phyloP scores from a whole-genome alignment of 2,113 vertebrate species.

The Hippocampus mohnikei region DNA sequence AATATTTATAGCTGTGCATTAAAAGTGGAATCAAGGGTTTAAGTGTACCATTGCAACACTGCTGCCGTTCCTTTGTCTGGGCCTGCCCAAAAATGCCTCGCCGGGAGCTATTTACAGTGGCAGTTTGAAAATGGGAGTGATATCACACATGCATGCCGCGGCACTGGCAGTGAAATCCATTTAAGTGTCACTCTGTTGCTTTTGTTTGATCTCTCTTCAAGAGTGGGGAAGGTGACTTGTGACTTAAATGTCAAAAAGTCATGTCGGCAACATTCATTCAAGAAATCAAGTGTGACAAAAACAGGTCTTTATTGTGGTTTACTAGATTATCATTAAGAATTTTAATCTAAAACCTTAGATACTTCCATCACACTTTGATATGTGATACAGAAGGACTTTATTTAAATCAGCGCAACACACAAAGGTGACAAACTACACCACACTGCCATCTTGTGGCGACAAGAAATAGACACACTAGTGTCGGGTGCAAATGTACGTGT shows the following conservation, averaged over 20 bases:
- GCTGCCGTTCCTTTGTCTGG: conserved; percentile 70
- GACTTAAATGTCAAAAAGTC: conserved; percentile 13
- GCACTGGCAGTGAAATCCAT: conserved; percentile 42
- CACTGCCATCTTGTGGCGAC: conserved; percentile 59
- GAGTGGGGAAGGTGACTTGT: conserved; percentile 8
- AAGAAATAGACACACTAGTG: background rate
- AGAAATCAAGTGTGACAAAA: background rate
- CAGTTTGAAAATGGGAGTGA: conserved; percentile 44
- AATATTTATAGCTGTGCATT: conserved; percentile 80
- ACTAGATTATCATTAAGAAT: background rate
- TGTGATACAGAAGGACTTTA: background rate
- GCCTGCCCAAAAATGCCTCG: conserved; percentile 75
- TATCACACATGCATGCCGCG: conserved; percentile 49
- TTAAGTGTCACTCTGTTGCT: conserved; percentile 27
- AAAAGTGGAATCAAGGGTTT: conserved; percentile 74
- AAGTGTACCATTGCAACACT: conserved; percentile 70
- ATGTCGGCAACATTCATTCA: background rate
- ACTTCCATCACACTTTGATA: background rate
- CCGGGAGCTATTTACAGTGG: conserved; percentile 63
- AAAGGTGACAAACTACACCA: conserved; percentile 10
- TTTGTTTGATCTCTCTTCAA: conserved; percentile 21
- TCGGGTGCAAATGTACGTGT: background rate
- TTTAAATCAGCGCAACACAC: background rate
- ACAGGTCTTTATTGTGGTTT: background rate
- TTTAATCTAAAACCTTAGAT: background rate